phyloP scores from a whole-genome alignment of 2,797 vertebrate species.

The Nannoperca australis region DNA sequence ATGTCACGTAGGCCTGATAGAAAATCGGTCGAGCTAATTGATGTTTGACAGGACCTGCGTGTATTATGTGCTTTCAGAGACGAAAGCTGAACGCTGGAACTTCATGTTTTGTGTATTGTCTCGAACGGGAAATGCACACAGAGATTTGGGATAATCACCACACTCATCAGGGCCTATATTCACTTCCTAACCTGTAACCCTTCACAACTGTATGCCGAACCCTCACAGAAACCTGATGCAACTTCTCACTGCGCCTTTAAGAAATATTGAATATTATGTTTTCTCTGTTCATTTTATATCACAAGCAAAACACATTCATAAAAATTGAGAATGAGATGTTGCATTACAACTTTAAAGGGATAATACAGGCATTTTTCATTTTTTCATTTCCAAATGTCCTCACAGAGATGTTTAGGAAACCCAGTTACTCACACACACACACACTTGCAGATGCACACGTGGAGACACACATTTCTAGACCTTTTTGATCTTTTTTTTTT shows the following conservation, averaged over 20 bases:
- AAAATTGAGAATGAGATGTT: background rate
- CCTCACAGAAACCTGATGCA: background rate
- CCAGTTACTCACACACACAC: background rate
- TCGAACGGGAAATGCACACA: background rate
- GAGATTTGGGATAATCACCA: background rate
- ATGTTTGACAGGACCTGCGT: background rate
- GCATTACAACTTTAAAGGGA: background rate
- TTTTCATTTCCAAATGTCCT: slow-evolving; percentile 14
- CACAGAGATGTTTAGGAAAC: background rate
- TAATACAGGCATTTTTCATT: background rate
- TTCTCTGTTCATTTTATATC: background rate
- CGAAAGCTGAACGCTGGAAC: background rate
- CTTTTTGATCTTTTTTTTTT: background rate
- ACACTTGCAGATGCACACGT: background rate
- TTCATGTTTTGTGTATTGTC: background rate
- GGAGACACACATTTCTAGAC: background rate
- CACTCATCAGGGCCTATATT: background rate
- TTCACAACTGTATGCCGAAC: background rate
- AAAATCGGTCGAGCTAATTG: slow-evolving; percentile 23
- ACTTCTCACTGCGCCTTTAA: background rate
- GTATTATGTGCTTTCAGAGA: background rate
- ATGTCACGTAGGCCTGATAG: slow-evolving; percentile 8
- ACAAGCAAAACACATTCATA: background rate
- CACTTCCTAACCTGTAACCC: background rate
- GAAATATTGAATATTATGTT: background rate